Conservation (phyloP, 1,140 invertebrate genomes). For the Drosophila arizonae region DNA sequence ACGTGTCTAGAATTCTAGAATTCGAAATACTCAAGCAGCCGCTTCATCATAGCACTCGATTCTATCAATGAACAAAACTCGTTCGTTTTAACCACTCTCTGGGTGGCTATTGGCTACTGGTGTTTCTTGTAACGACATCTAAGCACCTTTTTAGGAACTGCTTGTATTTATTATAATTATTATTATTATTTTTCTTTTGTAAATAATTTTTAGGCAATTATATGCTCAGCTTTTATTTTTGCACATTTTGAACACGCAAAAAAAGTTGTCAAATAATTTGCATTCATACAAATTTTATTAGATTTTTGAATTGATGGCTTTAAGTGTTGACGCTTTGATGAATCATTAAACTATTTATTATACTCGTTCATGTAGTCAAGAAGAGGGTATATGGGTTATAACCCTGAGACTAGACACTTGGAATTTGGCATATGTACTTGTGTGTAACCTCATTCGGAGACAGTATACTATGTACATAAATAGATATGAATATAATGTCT, state of each 20-base stretch:
- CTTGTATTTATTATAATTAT: slow-evolving; percentile 25
- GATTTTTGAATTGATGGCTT: neutral
- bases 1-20: slow-evolving; percentile 26
- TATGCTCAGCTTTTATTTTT: slow-evolving; percentile 5
- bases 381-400: neutral
- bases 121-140: slow-evolving; percentile 20
- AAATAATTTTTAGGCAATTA: slow-evolving; percentile 42
- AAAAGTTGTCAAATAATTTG: slow-evolving; percentile 29
- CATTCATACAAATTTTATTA: slow-evolving; percentile 31
- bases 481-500: too few relatives aligned
- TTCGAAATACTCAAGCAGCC: slow-evolving; percentile 18
- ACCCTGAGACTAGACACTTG: too few relatives aligned
- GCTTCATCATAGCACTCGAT: neutral
- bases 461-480: too few relatives aligned
- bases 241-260: neutral
- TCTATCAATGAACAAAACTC: too few relatives aligned
- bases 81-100: slow-evolving; percentile 16
- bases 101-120: slow-evolving; percentile 43
- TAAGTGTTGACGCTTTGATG: slow-evolving; percentile 27
- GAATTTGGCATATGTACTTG: too few relatives aligned
- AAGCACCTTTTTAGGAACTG: slow-evolving; percentile 34
- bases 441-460: too few relatives aligned
- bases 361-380: neutral
- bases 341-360: slow-evolving; percentile 13
- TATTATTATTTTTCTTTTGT: too few relatives aligned